Conservation (phyloP, 1,140 invertebrate species). For the Drosophila ambigua region DNA sequence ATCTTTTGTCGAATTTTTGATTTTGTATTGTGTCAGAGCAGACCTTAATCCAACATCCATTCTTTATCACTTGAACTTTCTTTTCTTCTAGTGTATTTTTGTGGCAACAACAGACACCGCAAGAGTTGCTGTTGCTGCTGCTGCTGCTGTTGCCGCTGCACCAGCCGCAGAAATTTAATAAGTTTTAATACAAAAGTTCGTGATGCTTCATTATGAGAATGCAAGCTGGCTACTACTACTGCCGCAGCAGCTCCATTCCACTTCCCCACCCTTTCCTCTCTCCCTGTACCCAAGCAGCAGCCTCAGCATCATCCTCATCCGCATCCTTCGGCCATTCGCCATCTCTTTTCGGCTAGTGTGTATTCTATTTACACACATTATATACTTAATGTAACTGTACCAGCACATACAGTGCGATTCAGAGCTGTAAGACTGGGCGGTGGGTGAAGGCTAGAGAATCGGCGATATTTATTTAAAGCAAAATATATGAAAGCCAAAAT, state of each 20-base stretch:
- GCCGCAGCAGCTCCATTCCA: constrained; percentile 6
- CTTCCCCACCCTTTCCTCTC: not conserved
- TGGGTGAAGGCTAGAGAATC: not conserved
- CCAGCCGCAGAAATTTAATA: constrained; percentile 71
- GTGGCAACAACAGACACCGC: constrained; percentile 8
- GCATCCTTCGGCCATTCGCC: not conserved
- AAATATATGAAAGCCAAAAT: too few species aligned
- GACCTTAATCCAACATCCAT: not conserved
- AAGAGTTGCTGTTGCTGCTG: not conserved
- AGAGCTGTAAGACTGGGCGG: not conserved
- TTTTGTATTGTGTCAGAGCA: not conserved
- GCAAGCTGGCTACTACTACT: constrained; percentile 29
- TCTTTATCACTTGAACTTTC: too few species aligned
- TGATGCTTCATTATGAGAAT: constrained; percentile 65
- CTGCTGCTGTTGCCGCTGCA: constrained; percentile 16
- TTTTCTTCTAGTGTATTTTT: constrained; percentile 33
- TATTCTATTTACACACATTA: constrained; percentile 33
- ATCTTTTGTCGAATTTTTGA: too few species aligned
- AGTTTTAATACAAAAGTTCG: constrained; percentile 75
- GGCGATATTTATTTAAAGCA: too few species aligned
- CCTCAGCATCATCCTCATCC: constrained; percentile 2
- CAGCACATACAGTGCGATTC: constrained; percentile 14
- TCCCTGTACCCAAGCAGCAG: too few species aligned
- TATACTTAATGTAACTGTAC: constrained; percentile 25
- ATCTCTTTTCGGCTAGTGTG: constrained; percentile 11